phyloP scores from a whole-genome alignment of 2,888 invertebrate genomes.

The Priocnemis perturbator region DNA sequence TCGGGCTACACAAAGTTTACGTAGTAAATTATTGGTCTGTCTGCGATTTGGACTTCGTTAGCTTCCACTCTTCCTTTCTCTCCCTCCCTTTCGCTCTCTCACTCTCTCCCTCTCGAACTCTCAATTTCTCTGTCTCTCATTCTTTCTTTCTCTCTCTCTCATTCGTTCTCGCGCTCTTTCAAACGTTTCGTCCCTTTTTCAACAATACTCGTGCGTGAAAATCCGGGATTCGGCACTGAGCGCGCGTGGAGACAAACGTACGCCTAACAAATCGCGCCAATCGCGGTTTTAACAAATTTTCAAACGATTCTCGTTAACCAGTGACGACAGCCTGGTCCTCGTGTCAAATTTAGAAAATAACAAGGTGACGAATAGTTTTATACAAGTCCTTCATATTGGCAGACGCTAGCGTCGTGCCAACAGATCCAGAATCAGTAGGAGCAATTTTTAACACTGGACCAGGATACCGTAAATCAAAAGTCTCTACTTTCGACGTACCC shows the following conservation, averaged over 20 bases:
- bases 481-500: slow-evolving; percentile 36
- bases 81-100: slow-evolving; percentile 15
- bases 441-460: too few species aligned
- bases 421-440: too few species aligned
- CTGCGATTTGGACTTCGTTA: slow-evolving; percentile 40
- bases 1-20: slow-evolving; percentile 62
- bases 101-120: slow-evolving; percentile 10
- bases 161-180: not conserved
- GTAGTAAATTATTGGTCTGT: slow-evolving; percentile 68
- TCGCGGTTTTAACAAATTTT: too few species aligned
- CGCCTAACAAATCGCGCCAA: too few species aligned
- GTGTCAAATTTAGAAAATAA: too few species aligned
- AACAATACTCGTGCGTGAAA: slow-evolving; percentile 15
- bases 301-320: too few species aligned
- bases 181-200: not conserved
- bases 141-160: not conserved
- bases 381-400: too few species aligned
- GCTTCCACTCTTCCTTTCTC: slow-evolving; percentile 4
- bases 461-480: slow-evolving; percentile 20
- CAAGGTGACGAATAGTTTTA: too few species aligned
- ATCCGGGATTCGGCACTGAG: slow-evolving; percentile 24
- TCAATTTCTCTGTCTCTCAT: not conserved
- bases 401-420: too few species aligned
- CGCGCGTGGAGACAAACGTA: slow-evolving; percentile 1
- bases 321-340: too few species aligned